Evolutionary conservation across 2,113 vertebrate species (phyloP).

Genomic region (Rissa tridactyla): DNA sequence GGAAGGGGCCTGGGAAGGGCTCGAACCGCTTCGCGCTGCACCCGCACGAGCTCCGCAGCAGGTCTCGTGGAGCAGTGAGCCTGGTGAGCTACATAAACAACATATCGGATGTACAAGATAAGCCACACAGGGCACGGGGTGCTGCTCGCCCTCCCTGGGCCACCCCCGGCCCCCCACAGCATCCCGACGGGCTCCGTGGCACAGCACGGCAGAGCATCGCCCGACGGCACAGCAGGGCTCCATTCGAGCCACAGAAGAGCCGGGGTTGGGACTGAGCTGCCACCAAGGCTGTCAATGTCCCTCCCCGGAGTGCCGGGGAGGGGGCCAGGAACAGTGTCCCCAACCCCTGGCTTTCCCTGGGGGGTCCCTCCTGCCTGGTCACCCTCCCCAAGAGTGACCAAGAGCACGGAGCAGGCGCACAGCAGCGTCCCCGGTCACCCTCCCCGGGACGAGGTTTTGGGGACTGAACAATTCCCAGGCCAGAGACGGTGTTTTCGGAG

Average conservation of each 20-base stretch:
- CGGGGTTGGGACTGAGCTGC: neutral
- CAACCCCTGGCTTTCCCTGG: neutral
- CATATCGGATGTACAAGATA: neutral
- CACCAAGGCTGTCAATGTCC: neutral
- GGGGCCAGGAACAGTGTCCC: neutral
- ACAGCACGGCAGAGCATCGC: neutral
- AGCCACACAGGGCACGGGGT: rapidly evolving
- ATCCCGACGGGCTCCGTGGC: neutral
- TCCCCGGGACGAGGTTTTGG: neutral
- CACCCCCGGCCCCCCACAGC: neutral
- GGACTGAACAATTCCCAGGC: too few species aligned
- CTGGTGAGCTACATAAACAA: neutral
- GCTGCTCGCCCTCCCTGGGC: neutral
- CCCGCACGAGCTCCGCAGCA: neutral
- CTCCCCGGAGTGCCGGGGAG: neutral
- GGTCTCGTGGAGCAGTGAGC: too few species aligned
- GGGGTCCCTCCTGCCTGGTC: neutral
- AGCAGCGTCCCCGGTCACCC: neutral
- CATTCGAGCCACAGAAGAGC: neutral
- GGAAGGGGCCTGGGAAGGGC: neutral
- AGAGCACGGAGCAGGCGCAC: neutral
- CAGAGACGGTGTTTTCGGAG: too few species aligned
- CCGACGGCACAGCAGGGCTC: neutral
- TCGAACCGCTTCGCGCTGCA: neutral
- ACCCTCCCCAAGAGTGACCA: neutral